Conservation (phyloP, 2,113 vertebrate genomes). For the Lycaon pictus region DNA sequence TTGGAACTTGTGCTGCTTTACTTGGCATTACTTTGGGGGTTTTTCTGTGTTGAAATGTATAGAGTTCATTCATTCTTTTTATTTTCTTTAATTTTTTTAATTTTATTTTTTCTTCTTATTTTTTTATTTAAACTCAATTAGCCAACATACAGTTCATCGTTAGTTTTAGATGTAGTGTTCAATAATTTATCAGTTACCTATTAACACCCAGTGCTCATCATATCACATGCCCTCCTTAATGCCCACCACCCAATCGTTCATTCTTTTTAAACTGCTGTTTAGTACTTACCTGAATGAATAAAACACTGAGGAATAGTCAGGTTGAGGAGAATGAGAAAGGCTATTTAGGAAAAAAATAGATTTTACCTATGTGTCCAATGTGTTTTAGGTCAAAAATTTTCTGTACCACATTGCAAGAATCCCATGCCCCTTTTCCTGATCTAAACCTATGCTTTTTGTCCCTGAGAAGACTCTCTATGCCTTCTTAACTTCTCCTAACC, state of each 20-base stretch:
- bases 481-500: neutral
- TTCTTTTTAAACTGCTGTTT: conserved; percentile 32
- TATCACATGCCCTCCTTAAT: too few species aligned
- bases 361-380: neutral
- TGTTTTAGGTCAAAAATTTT: conserved; percentile 31
- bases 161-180: too few species aligned
- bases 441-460: neutral
- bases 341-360: neutral
- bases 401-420: neutral
- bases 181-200: too few species aligned
- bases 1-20: conserved; percentile 9
- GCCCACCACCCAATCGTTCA: neutral
- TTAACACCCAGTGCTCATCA: too few species aligned
- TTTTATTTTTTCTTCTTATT: too few species aligned
- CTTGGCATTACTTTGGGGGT: neutral
- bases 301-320: neutral
- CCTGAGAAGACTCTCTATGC: neutral
- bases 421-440: neutral
- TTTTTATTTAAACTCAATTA: too few species aligned
- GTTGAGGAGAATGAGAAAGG: neutral
- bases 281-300: conserved; percentile 41
- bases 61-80: conserved; percentile 1
- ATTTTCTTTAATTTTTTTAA: too few species aligned
- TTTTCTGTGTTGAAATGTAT: neutral
- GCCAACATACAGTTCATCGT: too few species aligned